Evolutionary conservation across 1,140 invertebrate genomes (phyloP), one percentile per base, ranked within the genome.

Genomic region (Diorhabda elongata): DNA sequence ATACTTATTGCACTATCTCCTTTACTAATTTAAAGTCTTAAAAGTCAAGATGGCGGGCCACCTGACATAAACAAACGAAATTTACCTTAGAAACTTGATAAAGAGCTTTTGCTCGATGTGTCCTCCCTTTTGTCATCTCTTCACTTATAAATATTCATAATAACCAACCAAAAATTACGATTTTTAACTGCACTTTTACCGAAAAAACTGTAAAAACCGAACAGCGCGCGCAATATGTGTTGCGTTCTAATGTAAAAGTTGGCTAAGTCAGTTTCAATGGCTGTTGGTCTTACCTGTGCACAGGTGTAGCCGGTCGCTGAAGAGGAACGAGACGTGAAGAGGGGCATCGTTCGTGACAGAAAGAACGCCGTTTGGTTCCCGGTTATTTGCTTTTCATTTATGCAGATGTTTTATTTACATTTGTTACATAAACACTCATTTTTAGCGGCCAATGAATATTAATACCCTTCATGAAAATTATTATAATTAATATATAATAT

Each of bases 1-100:
- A 26, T 26, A 26, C 26, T 26, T 26, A 26, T 26, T 26, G 26
- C 26, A 26, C 26, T 26, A 26, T 1, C 26, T 26, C 26, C 26
- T 26, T 26, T 26, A 26, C 26, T 0, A 26, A 26, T 26, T 26
- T 26, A 26, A 26, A 26, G 26, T 26, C 1, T 26, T 26, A 26
- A 44, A 62, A 42, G 44, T n/a, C 64, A 66, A 66, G 42, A 66
- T 66, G 64, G 64, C 58, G 8, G 42, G 11, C 64, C 58, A 59
- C 58, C 56, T 66, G 58, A 45, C 58, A 56, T 43, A 58, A 65
- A 59, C 56, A 9, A 70, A 11, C 45, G n/a, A n/a, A 42, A 70
- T 67, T 78, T 83, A 87, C 86, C 85, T 87, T 87, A 44, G 85
- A 82, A 64, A 87, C 83, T 77, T 87, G 86, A 73, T 85, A 87